These are phyloP conservation scores for Crocidura indochinensis DNA, from an alignment of 2,797 vertebrate species.

Conservation along the genomic window DNA sequence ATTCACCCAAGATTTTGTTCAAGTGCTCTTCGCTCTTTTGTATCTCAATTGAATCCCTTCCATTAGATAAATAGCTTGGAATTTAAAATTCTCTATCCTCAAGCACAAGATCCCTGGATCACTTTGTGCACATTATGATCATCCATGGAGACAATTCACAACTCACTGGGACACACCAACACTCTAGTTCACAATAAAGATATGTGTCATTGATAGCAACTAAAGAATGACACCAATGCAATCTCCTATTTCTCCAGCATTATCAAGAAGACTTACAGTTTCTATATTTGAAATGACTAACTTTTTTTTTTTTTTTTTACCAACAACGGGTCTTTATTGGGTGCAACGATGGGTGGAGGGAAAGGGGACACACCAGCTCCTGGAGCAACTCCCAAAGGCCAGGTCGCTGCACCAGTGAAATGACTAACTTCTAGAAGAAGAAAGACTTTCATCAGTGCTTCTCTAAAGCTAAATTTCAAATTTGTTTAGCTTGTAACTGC, in stretches of 20 bases:
- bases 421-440: background rate
- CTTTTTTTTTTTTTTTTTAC: too few relatives aligned
- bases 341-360: too few relatives aligned
- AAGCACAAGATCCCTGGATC: too few relatives aligned
- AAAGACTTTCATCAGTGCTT: background rate
- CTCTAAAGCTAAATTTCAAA: conserved; percentile 9
- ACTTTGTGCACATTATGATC: background rate
- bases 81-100: background rate
- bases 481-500: background rate
- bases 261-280: background rate
- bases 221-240: background rate
- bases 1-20: background rate
- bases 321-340: too few relatives aligned
- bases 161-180: background rate
- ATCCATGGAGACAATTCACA: background rate
- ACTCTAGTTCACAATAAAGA: background rate
- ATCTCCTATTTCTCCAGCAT: background rate
- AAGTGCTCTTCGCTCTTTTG: background rate
- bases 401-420: too few relatives aligned
- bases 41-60: background rate
- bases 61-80: background rate
- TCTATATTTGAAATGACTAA: background rate
- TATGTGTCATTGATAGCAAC: background rate
- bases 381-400: too few relatives aligned
- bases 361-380: too few relatives aligned